Conservation (phyloP, 2,888 invertebrate genomes). For the Sphinx pinastri region DNA sequence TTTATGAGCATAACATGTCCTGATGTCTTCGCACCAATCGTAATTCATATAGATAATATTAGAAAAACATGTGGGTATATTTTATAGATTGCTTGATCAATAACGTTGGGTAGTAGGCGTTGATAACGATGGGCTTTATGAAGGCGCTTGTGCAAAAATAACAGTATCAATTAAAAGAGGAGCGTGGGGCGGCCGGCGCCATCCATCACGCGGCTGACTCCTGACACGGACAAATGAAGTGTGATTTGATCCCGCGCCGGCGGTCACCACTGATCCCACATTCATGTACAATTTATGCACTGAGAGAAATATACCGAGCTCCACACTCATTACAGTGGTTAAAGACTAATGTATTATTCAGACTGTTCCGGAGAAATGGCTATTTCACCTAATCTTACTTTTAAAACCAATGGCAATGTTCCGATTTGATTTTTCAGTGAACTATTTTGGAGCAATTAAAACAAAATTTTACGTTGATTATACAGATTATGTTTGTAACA, state of each 20-base stretch:
- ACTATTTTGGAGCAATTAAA: slow-evolving; percentile 59
- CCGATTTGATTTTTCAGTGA: slow-evolving; percentile 64
- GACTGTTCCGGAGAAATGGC: slow-evolving; percentile 61
- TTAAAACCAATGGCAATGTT: slow-evolving; percentile 76
- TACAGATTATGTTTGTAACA: not conserved
- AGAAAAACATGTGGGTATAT: not conserved
- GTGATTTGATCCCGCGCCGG: slow-evolving; percentile 77
- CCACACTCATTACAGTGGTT: slow-evolving; percentile 73
- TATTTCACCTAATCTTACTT: slow-evolving; percentile 78
- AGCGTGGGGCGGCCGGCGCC: slow-evolving; percentile 58
- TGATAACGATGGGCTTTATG: slow-evolving; percentile 4
- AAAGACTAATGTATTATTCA: slow-evolving; percentile 81
- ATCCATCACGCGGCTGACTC: slow-evolving; percentile 70
- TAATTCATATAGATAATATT: not conserved
- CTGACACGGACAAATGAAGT: slow-evolving; percentile 82
- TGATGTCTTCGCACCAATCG: too few relatives aligned
- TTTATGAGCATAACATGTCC: not conserved
- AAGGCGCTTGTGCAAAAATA: slow-evolving; percentile 65
- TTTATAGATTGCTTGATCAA: not conserved
- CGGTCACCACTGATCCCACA: slow-evolving; percentile 64
- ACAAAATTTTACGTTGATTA: slow-evolving; percentile 40
- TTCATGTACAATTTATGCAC: slow-evolving; percentile 78
- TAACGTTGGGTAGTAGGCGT: not conserved
- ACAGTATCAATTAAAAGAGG: slow-evolving; percentile 78
- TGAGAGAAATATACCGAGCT: slow-evolving; percentile 71